Conservation (phyloP, 2,797 vertebrate species). For the Lithobates sylvaticus region DNA sequence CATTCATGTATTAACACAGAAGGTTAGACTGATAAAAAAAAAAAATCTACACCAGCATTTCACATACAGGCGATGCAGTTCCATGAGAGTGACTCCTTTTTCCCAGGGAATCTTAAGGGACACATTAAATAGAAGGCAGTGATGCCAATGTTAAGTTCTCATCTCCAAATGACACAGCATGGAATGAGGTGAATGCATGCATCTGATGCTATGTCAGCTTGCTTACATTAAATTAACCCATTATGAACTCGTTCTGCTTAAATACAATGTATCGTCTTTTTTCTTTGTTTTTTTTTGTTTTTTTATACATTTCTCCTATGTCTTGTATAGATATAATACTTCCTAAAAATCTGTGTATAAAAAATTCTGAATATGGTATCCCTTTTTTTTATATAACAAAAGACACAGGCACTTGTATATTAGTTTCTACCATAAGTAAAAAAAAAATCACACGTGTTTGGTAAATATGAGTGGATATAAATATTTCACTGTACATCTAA, state of each 20-base stretch:
- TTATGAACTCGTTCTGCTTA: neutral
- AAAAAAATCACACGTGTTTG: too few species aligned
- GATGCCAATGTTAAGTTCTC: slow-evolving; percentile 70
- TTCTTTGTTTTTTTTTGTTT: neutral
- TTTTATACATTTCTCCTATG: too few species aligned
- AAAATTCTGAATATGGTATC: too few species aligned
- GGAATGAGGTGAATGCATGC: slow-evolving; percentile 37
- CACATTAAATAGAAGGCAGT: slow-evolving; percentile 64
- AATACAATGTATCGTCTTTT: neutral
- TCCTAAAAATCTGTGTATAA: too few species aligned
- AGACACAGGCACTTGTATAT: too few species aligned
- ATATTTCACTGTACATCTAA: too few species aligned
- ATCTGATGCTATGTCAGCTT: slow-evolving; percentile 35
- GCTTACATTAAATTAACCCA: slow-evolving; percentile 44
- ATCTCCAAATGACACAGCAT: slow-evolving; percentile 56
- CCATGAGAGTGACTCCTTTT: slow-evolving; percentile 73
- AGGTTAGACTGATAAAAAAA: slow-evolving; percentile 86
- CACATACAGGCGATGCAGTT: slow-evolving; percentile 77
- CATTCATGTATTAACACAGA: slow-evolving; percentile 96
- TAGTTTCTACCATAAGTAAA: too few species aligned
- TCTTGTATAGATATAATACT: too few species aligned
- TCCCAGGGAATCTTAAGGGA: slow-evolving; percentile 72
- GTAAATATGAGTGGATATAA: too few species aligned
- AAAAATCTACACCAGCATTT: slow-evolving; percentile 79
- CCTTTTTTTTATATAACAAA: too few species aligned